Evolutionary conservation across 2,888 invertebrate species (phyloP), one percentile per base, ranked within the genome.

Genomic region (Oligia strigilis): DNA sequence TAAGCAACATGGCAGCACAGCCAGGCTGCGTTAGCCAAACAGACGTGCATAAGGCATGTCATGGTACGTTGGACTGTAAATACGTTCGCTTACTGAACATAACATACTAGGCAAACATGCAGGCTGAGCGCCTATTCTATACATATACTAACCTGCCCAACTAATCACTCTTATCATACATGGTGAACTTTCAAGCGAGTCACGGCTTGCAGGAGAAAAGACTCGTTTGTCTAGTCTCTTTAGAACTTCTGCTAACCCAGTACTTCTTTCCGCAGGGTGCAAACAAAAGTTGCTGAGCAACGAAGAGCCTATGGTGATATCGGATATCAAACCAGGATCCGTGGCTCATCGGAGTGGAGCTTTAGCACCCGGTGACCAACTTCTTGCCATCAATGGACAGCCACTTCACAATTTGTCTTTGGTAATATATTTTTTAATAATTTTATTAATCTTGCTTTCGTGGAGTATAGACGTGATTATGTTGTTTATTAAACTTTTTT

Each of bases 311-410:
- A 98, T 99, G 94, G 97, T 98, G 71, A 99, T 99, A 91, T 98
- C 99, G 0, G 99, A 99, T 91, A 98, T 99, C 23, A 98, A 98
- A 78, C 98, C 98, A 69, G 99, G 99, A 17, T 99, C 99, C 62
- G 98, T 98, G 0, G 99, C 99, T 0, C 99, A 99, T 95, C 97
- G 99, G 69, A 98, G 98, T 46, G 99, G 99, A 3, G 98, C 99
- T 1, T 96, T 99, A 64, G 98, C 98, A 40, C 98, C 98, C 0
- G 99, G 99, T 1, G 99, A 99, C 93, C 98, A 98, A 81, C 97
- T 99, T 0, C 95, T 99, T 23, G 98, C 99, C 0, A 99, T 99
- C 78, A 99, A 99, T 93, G 98, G 98, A 87, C 98, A 99, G 90
- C 98, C 98, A 0, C 96, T 99, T 84, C 98, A 98, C 88, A 98